Base-by-base conservation (phyloP, 2,888 invertebrate genomes). In the Cataglyphis altisquamis region DNA sequence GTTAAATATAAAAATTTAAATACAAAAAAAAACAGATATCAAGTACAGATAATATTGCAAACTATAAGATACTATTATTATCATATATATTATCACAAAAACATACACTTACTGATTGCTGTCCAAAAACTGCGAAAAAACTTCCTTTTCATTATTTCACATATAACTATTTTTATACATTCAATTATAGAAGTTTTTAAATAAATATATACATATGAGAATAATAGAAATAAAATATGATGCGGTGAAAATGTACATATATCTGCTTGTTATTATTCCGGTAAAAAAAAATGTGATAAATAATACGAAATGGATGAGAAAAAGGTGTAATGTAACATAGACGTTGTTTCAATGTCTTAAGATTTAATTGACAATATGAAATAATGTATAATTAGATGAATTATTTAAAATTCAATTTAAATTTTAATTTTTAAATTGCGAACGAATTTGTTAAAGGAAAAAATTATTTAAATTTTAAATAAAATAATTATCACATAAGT, bases 291-390 rank as follows among this genome's bases (percentile, higher is more conserved):
- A 39, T 39, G 9, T 36, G 21, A 29, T 18, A 45, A 78, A 78
- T 4, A 41, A 68, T 68, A 29, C 57, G 5, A 78, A 70, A 55
- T 70, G 60, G 78, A 77, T 77, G 55, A 77, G 77, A 77, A 77
- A 52, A 67, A 77, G 67, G 83, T 84, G 83, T 73, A 85, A 83
- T 87, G 82, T 67, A 84, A 86, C 78, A 86, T 84, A 80, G 68
- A 74, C 73, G 74, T 36, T 66, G 84, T 82, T 89, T 91, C 84
- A 82, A 82, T 89, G 84, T 90, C 88, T 90, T 88, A 89, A 90
- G 93, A 91, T 93, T 93, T 93, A 93, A 93, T 93, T 93, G 93
- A 93, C 93, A 92, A 90, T 93, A 93, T 90, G 89, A 92, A 90
- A 92, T 91, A 88, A 92, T 91, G 89, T 90, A 88, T 91, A 92